Conservation (phyloP, 1,140 invertebrate genomes). For the Laodelphax striatellus region DNA sequence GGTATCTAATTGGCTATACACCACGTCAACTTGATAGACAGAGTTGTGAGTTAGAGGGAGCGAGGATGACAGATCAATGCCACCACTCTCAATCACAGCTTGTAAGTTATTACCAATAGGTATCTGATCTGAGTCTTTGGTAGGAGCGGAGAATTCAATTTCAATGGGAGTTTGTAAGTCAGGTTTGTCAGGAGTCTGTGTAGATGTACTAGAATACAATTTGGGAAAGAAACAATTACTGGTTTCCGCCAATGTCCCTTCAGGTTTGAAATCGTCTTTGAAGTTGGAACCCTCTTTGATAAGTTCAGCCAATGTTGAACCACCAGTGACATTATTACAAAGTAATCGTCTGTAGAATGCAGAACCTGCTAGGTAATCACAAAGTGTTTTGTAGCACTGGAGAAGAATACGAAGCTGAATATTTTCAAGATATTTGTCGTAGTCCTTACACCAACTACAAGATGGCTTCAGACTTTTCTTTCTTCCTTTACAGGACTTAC, state of each 20-base stretch:
- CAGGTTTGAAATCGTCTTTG: conserved; percentile 61
- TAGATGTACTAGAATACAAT: conserved; percentile 51
- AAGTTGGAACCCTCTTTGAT: conserved; percentile 69
- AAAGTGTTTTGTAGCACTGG: conserved; percentile 80
- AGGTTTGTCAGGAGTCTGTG: conserved; percentile 36
- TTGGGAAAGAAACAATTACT: conserved; percentile 59
- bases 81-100: too few species aligned
- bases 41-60: too few species aligned
- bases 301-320: conserved; percentile 39
- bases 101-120: too few species aligned
- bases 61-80: too few species aligned
- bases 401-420: conserved; percentile 64
- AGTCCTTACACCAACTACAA: conserved; percentile 76
- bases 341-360: conserved; percentile 50
- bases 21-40: too few species aligned
- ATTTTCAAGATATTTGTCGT: conserved; percentile 71
- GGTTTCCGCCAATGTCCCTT: conserved; percentile 51
- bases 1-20: too few species aligned
- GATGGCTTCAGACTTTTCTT: conserved; percentile 72
- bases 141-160: too few species aligned
- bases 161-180: too few species aligned
- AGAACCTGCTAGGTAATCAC: conserved; percentile 62
- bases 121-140: too few species aligned
- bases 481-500: conserved; percentile 65
- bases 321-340: conserved; percentile 31